Evolutionary conservation across 1,140 invertebrate species (phyloP), one percentile per base, ranked within the genome.

Genomic region (Drosophila burlai): DNA sequence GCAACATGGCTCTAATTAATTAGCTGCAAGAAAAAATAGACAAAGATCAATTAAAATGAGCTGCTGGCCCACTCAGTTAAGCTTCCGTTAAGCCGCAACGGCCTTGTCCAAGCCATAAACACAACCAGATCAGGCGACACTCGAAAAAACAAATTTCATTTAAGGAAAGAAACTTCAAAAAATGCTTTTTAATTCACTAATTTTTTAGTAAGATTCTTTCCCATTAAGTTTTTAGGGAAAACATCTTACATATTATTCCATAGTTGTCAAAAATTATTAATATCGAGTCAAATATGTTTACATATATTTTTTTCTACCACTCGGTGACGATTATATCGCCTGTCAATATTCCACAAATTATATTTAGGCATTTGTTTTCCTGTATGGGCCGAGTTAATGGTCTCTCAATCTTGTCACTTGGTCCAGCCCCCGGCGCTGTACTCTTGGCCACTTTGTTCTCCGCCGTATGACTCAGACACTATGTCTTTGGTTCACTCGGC

Each of bases 1-100:
- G 55, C 11, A 76, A 31, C 72, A 65, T 73, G 62, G 16, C 83
- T 87, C 21, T 36, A 78, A 81, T 75, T 8, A 52, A 79, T 62
- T 59, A 61, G 36, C 69, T 75, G 57, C 16, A 63, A 63, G 34
- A 24, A 24, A 54, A 52, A 55, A 55, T 40, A 63, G 26, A 75
- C 18, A 46, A 55, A 75, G 54, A 75, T 75, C 69, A 55, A 36
- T 63, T 63, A 54, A 55, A 64, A 52, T 52, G 6, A 43, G 45
- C 54, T 52, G 29, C 54, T 60, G 29, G n/a, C 21, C 13, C 18
- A 52, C 31, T 67, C 49, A 52, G 36, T 73, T 52, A 50, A 73
- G 69, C 69, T 73, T 73, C 69, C 69, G 54, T 61, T 73, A 73
- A 73, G 67, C 69, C 69, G 38, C 29, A 61, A 38, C 4, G 46